These are phyloP conservation scores for Amaurobius ferox DNA, from an alignment of 2,888 invertebrate genomes.

Conservation along the genomic window DNA sequence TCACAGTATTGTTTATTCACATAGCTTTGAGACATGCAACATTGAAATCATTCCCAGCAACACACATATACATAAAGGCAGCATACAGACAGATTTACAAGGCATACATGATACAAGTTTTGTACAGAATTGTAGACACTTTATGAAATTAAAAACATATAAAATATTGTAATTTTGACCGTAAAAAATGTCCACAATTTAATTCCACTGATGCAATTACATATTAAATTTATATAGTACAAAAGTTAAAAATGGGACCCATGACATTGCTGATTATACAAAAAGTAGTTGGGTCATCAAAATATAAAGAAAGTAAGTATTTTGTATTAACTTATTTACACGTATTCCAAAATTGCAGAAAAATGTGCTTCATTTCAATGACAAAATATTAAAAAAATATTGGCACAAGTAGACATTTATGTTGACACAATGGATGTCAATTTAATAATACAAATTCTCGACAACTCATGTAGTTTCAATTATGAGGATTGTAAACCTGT, in stretches of 20 bases:
- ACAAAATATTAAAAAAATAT: conserved; percentile 47
- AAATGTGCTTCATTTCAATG: conserved; percentile 39
- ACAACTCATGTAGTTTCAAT: too few relatives aligned
- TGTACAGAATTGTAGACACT: conserved; percentile 24
- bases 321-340: conserved; percentile 54
- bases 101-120: conserved; percentile 63
- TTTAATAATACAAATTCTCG: too few relatives aligned
- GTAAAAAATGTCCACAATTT: conserved; percentile 21
- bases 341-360: conserved; percentile 38
- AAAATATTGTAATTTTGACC: conserved; percentile 46
- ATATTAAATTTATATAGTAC: conserved; percentile 25
- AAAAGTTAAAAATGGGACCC: conserved; percentile 49
- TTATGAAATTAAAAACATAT: conserved; percentile 57
- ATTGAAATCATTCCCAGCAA: conserved; percentile 61
- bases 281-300: conserved; percentile 23
- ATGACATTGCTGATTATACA: conserved; percentile 16
- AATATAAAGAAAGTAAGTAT: conserved; percentile 50
- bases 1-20: conserved; percentile 68
- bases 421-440: too few relatives aligned
- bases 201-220: neutral
- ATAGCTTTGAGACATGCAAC: conserved; percentile 66
- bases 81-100: conserved; percentile 68
- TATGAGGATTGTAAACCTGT: too few relatives aligned
- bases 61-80: conserved; percentile 66
- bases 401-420: conserved; percentile 29